Conservation (phyloP, 2,888 invertebrate genomes). For the Salticus scenicus region DNA sequence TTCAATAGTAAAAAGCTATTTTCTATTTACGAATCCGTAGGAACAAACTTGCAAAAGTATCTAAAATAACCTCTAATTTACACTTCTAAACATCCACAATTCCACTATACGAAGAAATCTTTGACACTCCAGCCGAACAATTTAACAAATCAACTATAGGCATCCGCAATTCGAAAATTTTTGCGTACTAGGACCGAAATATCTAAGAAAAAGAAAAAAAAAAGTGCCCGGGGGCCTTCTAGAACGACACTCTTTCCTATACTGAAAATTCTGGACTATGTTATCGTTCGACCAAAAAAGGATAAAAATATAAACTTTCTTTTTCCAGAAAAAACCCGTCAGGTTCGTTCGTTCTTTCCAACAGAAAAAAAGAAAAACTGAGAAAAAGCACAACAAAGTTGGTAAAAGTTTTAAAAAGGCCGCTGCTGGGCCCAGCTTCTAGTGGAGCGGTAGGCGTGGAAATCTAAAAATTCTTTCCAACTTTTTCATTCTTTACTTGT, state of each 20-base stretch:
- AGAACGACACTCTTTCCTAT: neutral
- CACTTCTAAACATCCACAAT: no score
- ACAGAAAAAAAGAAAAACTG: slow-evolving; percentile 3
- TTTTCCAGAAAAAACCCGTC: neutral
- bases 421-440: slow-evolving; percentile 2
- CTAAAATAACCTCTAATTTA: no score
- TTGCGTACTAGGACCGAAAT: neutral
- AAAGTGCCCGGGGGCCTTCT: slow-evolving; percentile 10
- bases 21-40: no score
- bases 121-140: no score
- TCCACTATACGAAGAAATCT: no score
- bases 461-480: slow-evolving; percentile 39
- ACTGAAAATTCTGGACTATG: slow-evolving; percentile 6
- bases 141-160: no score
- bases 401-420: slow-evolving; percentile 30
- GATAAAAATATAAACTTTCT: neutral
- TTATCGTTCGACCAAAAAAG: neutral
- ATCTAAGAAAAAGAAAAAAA: neutral
- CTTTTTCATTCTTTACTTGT: slow-evolving; percentile 29
- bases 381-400: slow-evolving; percentile 3
- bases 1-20: no score
- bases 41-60: no score
- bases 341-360: neutral
- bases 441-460: slow-evolving; percentile 30
- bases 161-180: neutral